Conservation (phyloP, 2,113 vertebrate species). For the Pristiophorus japonicus region DNA sequence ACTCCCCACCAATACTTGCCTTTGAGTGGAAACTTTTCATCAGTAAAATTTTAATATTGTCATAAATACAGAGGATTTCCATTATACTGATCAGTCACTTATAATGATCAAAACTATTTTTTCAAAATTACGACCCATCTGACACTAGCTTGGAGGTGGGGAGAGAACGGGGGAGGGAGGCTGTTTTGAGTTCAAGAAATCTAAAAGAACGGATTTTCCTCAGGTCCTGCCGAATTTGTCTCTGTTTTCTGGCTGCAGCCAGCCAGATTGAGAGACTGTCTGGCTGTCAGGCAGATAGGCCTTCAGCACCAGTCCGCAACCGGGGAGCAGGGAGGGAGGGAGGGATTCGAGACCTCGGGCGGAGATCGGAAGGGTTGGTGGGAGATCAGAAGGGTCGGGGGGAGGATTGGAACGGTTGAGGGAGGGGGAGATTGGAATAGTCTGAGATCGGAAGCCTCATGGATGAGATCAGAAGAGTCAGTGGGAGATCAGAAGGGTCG, state of each 20-base stretch:
- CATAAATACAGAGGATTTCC: background rate
- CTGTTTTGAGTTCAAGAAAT: too few species aligned
- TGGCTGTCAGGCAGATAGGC: background rate
- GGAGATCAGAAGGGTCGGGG: background rate
- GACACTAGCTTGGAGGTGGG: too few species aligned
- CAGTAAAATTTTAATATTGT: background rate
- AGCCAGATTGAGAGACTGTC: background rate
- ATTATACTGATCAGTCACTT: background rate
- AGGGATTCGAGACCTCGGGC: background rate
- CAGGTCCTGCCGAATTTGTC: too few species aligned
- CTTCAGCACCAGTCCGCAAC: background rate
- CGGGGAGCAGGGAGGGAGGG: background rate
- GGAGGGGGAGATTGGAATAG: background rate
- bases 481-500: too few species aligned
- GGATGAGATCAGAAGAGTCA: background rate
- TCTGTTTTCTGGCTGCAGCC: background rate
- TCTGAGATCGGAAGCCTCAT: background rate
- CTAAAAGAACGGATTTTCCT: too few species aligned
- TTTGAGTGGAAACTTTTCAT: background rate
- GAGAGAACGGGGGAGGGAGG: too few species aligned
- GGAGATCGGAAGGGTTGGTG: background rate
- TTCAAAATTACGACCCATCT: too few species aligned
- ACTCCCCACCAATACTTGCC: background rate
- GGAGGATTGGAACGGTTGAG: background rate
- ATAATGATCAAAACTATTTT: background rate